Base-by-base conservation (phyloP, 2,113 vertebrate genomes). In the Mesembrinibis cayennensis region DNA sequence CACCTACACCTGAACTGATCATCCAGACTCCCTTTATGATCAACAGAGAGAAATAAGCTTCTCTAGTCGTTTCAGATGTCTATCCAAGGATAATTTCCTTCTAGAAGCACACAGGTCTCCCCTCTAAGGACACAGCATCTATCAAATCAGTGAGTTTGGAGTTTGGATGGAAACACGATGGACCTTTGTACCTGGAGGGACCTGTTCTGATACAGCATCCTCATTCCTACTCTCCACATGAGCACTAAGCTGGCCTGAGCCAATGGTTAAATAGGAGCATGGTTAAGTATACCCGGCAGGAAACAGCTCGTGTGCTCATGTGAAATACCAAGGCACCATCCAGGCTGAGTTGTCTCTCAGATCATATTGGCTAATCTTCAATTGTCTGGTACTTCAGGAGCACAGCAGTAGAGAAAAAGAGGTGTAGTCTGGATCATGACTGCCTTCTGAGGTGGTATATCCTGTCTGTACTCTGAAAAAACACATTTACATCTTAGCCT, bases 301-400 rank as follows among this genome's bases (percentile, higher is more conserved):
- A 74, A 79, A 50, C 15, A 32, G 32, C 44, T 42, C 2, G 1
- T 50, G 32, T 0, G 1, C 27, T 74, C 7, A 5, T 50, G 12
- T 18, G 55, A 45, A 80, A 69, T 32, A 79, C 20, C 29, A n/a
- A 76, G 36, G 11, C 42, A 88, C 14, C 42, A 67, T 40, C 23
- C 61, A 83, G 32, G 14, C 40, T 61, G n/a, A 66, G 27, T 13
- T 82, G 19, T 26, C 56, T 66, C 22, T 47, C 36, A 69, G 14
- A 36, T 52, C 50, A 55, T 45, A 36, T 18, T 34, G 40, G n/a
- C 30, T 59, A 55, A 29, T 66, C 32, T 71, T 82, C 38, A 38
- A 6, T n/a, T 82, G 18, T 55, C 32, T 74, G 40, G 22, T 69
- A 44, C 42, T 62, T 85, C 36, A 80, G 55, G 18, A 80, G 3